Percentiles rank a stretch among this genome's conserved stretches.
phyloP scores from a whole-genome alignment of 2,888 invertebrate species.

The Eupeodes luniger region DNA sequence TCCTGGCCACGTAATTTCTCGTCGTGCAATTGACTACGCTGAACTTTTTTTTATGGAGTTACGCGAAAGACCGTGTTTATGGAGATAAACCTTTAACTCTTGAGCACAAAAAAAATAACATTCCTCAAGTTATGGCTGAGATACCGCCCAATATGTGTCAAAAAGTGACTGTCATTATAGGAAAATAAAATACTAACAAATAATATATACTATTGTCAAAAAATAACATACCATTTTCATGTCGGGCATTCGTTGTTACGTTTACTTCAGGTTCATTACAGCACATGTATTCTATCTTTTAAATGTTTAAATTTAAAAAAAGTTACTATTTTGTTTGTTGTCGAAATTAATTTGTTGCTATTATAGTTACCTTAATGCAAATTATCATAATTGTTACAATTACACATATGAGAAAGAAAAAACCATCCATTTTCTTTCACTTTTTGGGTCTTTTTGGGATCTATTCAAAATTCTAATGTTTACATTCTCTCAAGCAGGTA shows the following conservation, averaged over 20 bases:
- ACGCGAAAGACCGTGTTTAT: too few relatives aligned
- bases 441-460: background rate
- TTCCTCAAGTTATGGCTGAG: too few relatives aligned
- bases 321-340: background rate
- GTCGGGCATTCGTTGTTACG: background rate
- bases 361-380: slow-evolving; percentile 1
- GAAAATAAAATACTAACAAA: background rate
- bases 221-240: background rate
- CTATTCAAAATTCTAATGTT: background rate
- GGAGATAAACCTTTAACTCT: too few relatives aligned
- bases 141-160: too few relatives aligned
- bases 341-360: background rate
- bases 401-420: background rate
- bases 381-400: background rate
- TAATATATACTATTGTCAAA: background rate
- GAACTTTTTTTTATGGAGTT: too few relatives aligned
- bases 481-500: background rate
- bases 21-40: too few relatives aligned
- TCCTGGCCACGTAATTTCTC: too few relatives aligned
- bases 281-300: background rate
- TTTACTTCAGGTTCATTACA: background rate
- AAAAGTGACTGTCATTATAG: too few relatives aligned
- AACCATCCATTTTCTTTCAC: background rate
- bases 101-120: too few relatives aligned
- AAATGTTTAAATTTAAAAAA: background rate